These are phyloP conservation scores for Gobiocypris rarus DNA, from an alignment of 2,113 vertebrate species.

Conservation along the genomic window DNA sequence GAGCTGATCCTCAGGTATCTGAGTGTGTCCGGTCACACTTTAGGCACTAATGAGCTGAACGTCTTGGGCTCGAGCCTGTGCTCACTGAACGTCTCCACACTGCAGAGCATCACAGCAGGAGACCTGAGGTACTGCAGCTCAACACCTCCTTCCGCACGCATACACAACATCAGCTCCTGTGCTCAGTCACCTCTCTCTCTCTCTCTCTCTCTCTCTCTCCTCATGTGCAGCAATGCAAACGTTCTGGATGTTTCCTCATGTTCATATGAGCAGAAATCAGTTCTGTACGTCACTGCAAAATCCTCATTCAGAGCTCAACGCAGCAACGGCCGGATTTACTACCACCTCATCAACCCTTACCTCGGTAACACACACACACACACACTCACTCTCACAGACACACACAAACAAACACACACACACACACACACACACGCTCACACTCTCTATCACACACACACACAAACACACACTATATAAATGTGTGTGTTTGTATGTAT, in stretches of 20 bases:
- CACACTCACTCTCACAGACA: no score
- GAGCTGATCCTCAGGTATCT: constrained; percentile 71
- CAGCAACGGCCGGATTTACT: constrained; percentile 53
- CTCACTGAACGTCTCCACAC: constrained; percentile 58
- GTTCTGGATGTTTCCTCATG: constrained; percentile 67
- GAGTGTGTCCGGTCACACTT: constrained; percentile 51
- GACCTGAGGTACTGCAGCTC: constrained; percentile 68
- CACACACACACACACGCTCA: no score
- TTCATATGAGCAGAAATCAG: constrained; percentile 56
- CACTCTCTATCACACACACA: no score
- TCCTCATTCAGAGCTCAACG: constrained; percentile 60
- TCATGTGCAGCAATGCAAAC: constrained; percentile 57
- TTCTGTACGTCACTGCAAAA: constrained; percentile 70
- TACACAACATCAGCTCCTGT: not conserved
- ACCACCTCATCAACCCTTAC: constrained; percentile 69
- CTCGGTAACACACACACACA: constrained; percentile 67
- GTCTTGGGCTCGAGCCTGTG: constrained; percentile 72
- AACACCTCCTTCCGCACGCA: not conserved
- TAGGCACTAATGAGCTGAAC: constrained; percentile 68
- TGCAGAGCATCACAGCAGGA: constrained; percentile 53
- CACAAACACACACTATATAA: no score
- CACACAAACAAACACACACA: no score
- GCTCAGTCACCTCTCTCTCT: not conserved
- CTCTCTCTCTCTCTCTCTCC: constrained; percentile 7
- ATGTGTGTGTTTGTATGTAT: no score